Evolutionary conservation across 1,140 invertebrate species (phyloP).

Genomic region (Cryptotermes secundus): DNA sequence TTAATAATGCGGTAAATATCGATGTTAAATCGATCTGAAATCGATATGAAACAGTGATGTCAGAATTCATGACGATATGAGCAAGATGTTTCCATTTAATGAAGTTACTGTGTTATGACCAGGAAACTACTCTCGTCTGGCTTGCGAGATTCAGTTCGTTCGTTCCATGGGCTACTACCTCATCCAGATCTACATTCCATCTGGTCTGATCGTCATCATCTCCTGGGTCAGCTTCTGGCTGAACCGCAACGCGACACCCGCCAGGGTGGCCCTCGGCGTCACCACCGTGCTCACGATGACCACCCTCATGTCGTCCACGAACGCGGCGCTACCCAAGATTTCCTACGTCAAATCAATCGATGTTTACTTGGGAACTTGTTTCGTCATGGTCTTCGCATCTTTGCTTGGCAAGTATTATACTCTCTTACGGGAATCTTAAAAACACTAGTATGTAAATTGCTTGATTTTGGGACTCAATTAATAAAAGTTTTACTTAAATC

Average conservation of each 20-base stretch:
- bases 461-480: too few species aligned
- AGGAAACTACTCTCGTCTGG: constrained; percentile 98
- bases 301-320: constrained; percentile 97
- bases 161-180: constrained; percentile 98
- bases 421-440: too few species aligned
- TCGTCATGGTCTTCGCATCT: constrained; percentile 97
- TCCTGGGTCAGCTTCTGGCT: constrained; percentile 96
- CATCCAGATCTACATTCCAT: constrained; percentile 99
- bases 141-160: constrained; percentile 96
- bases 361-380: constrained; percentile 96
- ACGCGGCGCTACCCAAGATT: constrained; percentile 96
- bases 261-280: constrained; percentile 92
- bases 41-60: too few species aligned
- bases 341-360: constrained; percentile 98
- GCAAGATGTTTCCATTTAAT: neutral
- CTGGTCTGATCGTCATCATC: constrained; percentile 97
- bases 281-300: constrained; percentile 99
- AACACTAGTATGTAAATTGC: too few species aligned
- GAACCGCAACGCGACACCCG: constrained; percentile 93
- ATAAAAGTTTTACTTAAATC: too few species aligned
- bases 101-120: constrained; percentile 39
- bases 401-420: constrained; percentile 73
- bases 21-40: too few species aligned
- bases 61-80: neutral
- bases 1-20: too few species aligned